phyloP scores from a whole-genome alignment of 1,140 invertebrate species.

The Caenorhabditis remanei region DNA sequence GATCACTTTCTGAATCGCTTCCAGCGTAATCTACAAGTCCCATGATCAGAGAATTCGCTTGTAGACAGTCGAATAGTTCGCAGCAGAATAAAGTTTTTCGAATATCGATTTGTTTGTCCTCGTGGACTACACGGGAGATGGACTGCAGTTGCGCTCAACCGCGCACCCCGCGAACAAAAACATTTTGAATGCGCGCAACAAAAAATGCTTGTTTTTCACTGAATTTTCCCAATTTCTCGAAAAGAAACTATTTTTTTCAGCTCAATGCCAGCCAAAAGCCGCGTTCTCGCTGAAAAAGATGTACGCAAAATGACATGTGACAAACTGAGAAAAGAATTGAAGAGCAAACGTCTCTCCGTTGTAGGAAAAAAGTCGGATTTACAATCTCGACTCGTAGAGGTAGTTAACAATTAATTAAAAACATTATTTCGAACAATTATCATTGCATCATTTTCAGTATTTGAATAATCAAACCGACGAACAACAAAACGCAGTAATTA shows the following conservation, averaged over 20 bases:
- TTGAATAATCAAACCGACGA: neutral
- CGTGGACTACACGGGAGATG: neutral
- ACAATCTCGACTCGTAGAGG: constrained; percentile 20
- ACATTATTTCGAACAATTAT: no score
- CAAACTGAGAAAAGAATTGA: constrained; percentile 16
- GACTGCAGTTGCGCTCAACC: neutral
- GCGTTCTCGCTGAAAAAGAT: neutral
- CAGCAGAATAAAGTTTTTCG: neutral
- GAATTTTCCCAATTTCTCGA: neutral
- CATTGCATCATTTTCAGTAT: neutral
- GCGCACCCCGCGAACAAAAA: neutral
- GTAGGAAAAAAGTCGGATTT: constrained; percentile 28
- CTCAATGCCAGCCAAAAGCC: neutral
- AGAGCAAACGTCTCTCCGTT: constrained; percentile 8
- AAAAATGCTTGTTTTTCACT: neutral
- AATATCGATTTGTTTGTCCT: constrained; percentile 18
- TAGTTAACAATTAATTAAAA: neutral
- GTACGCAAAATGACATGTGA: constrained; percentile 34
- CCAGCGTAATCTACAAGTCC: constrained; percentile 43
- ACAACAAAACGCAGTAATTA: neutral
- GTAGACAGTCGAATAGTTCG: neutral
- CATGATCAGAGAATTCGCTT: neutral
- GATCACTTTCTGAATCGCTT: constrained; percentile 26
- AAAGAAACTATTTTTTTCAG: neutral
- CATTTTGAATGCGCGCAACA: neutral